Conservation (phyloP, 37 sponge, comb jelly and placozoan species). For the Eunapius fragilis region DNA sequence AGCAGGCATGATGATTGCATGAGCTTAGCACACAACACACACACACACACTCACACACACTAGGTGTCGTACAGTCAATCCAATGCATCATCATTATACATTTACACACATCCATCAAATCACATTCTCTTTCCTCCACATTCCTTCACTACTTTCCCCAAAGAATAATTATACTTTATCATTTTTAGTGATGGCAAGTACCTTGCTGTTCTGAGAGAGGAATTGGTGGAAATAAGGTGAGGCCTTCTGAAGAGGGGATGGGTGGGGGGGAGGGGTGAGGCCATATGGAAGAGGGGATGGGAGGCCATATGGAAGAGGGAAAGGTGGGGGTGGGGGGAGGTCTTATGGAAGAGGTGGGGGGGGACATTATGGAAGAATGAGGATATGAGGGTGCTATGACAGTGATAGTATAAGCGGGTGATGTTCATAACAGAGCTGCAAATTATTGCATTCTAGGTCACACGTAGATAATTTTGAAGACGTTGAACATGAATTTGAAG, state of each 20-base stretch:
- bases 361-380: too few relatives aligned
- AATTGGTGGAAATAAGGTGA: constrained; percentile 62
- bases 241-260: neutral
- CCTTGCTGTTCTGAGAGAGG: constrained; percentile 66
- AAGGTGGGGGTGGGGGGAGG: too few relatives aligned
- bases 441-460: neutral
- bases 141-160: neutral
- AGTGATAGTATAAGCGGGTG: too few relatives aligned
- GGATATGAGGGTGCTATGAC: neutral
- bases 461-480: constrained; percentile 37
- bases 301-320: too few relatives aligned
- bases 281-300: constrained; percentile 24
- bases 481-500: constrained; percentile 4
- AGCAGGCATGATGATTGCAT: constrained; percentile 20
- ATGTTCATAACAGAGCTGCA: neutral
- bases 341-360: too few relatives aligned
- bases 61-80: too few relatives aligned
- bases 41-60: neutral
- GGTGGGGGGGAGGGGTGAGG: constrained; percentile 50
- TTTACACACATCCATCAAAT: too few relatives aligned
- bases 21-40: neutral
- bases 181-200: constrained; percentile 61
- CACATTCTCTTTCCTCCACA: neutral
- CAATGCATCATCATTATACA: too few relatives aligned
- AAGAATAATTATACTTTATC: too few relatives aligned